Evolutionary conservation across 2,113 vertebrate genomes (phyloP).

Genomic region (Nipponia nippon): DNA sequence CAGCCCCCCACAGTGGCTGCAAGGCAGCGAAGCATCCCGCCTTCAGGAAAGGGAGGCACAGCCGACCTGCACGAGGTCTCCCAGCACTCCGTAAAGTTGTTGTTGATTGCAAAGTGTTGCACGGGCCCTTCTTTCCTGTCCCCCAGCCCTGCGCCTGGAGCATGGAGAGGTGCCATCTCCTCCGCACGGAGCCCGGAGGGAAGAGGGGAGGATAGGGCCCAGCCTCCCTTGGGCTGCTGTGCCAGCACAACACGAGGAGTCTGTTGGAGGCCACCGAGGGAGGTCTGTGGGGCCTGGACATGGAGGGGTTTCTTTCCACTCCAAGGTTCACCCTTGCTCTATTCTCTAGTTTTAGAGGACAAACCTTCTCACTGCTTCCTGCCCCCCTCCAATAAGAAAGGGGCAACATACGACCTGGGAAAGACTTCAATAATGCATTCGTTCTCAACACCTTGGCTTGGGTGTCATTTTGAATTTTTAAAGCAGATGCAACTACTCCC

Average conservation of each 20-base stretch:
- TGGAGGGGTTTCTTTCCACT: background rate
- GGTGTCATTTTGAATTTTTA: background rate
- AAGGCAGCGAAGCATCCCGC: background rate
- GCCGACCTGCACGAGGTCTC: background rate
- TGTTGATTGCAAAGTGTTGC: background rate
- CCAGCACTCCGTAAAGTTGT: background rate
- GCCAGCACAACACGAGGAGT: fast-evolving
- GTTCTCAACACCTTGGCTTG: background rate
- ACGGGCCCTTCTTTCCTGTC: background rate
- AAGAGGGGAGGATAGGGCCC: background rate
- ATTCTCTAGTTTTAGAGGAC: background rate
- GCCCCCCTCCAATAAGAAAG: background rate
- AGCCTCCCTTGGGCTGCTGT: fast-evolving
- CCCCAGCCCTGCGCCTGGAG: background rate
- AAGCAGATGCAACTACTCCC: background rate
- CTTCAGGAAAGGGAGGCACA: fast-evolving
- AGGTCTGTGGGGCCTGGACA: background rate
- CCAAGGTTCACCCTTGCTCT: background rate
- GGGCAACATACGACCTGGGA: background rate
- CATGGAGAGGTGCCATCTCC: background rate
- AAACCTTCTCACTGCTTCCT: background rate
- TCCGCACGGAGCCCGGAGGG: fast-evolving
- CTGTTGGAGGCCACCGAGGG: background rate
- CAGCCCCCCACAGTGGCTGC: background rate
- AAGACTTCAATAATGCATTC: background rate